Evolutionary conservation across 2,113 vertebrate genomes (phyloP).

Genomic region (Glaucidium brasilianum): DNA sequence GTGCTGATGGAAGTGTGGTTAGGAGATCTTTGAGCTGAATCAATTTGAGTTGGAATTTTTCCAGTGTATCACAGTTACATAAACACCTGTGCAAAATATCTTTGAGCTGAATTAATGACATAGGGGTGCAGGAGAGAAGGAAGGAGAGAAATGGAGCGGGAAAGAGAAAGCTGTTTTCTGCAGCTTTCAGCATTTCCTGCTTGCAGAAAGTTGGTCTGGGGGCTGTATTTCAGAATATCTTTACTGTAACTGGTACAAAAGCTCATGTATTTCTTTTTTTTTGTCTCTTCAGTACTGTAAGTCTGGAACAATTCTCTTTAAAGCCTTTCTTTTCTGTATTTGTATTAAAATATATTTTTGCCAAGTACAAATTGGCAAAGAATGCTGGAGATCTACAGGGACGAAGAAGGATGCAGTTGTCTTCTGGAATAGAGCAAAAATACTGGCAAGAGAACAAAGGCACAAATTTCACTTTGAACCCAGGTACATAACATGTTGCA

Average conservation of each 20-base stretch:
- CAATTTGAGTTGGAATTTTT: conserved; percentile 40
- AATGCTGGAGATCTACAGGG: not conserved
- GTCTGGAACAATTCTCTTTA: not conserved
- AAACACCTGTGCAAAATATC: conserved; percentile 50
- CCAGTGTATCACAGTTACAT: conserved; percentile 52
- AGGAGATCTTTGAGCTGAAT: conserved; percentile 22
- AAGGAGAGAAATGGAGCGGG: not conserved
- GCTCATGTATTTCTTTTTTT: not conserved
- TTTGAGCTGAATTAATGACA: conserved; percentile 36
- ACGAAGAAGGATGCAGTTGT: not conserved
- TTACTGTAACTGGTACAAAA: not conserved
- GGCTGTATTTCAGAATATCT: not conserved
- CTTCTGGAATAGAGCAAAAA: not conserved
- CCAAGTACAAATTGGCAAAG: not conserved
- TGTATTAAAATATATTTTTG: not conserved
- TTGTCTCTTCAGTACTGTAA: not conserved
- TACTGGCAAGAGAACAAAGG: conserved; percentile 32
- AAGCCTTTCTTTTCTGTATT: not conserved
- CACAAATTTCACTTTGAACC: not conserved
- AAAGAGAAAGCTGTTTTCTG: conserved; percentile 11
- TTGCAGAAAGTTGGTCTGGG: not conserved
- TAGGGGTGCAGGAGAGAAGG: not conserved
- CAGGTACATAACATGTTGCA: not conserved
- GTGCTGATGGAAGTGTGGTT: conserved; percentile 3
- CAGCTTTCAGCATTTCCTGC: not conserved